These are phyloP conservation scores for Rhinogobio ventralis DNA, from an alignment of 2,797 vertebrate genomes.

Conservation along the genomic window DNA sequence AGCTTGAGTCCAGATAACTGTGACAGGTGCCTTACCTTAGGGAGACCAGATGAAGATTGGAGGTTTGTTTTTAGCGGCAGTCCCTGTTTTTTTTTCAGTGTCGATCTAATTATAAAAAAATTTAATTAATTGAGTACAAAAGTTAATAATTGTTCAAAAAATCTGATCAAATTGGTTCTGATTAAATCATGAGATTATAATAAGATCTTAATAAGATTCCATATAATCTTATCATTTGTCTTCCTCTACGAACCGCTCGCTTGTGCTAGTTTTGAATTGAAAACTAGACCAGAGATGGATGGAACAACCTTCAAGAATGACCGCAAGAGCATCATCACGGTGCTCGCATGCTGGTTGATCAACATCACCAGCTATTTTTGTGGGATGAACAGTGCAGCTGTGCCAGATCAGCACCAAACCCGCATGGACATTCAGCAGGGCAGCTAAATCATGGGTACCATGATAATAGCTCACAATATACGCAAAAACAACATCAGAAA, in stretches of 20 bases:
- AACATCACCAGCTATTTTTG: constrained; percentile 21
- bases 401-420: constrained; percentile 22
- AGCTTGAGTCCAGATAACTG: too few species aligned
- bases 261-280: constrained; percentile 14
- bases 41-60: background rate
- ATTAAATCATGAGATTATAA: background rate
- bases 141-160: background rate
- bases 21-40: background rate
- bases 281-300: constrained; percentile 9
- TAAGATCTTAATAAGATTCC: too few species aligned
- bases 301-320: background rate
- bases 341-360: constrained; percentile 12
- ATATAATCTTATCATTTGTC: background rate
- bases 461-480: constrained; percentile 44
- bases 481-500: constrained; percentile 40
- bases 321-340: constrained; percentile 6
- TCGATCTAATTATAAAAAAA: background rate
- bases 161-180: background rate
- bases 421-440: background rate
- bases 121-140: background rate
- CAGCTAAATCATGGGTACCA: constrained; percentile 38
- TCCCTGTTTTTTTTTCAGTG: background rate
- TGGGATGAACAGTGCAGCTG: background rate
- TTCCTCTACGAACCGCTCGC: background rate
- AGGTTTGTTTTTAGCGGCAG: background rate